Conservation (phyloP, 2,797 vertebrate genomes). For the Gymnodraco acuticeps region DNA sequence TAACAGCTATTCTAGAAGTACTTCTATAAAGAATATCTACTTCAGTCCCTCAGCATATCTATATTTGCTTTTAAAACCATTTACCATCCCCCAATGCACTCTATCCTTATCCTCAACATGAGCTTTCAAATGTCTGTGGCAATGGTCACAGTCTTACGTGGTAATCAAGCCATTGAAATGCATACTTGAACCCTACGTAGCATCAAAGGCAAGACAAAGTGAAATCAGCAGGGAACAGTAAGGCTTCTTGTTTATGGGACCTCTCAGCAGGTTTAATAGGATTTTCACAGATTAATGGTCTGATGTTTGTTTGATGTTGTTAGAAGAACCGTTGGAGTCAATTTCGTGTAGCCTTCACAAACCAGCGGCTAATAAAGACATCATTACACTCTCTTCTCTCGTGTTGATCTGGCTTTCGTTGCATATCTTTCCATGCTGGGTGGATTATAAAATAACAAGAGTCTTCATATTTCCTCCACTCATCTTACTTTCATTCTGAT, state of each 20-base stretch:
- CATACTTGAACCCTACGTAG: slow-evolving; percentile 5
- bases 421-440: slow-evolving; percentile 30
- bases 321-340: slow-evolving; percentile 60
- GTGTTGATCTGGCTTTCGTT: slow-evolving; percentile 26
- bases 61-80: background rate
- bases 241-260: slow-evolving; percentile 48
- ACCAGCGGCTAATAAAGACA: slow-evolving; percentile 59
- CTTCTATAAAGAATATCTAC: background rate
- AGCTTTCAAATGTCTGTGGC: background rate
- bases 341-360: slow-evolving; percentile 55
- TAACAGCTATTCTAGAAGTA: background rate
- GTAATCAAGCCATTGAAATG: slow-evolving; percentile 34
- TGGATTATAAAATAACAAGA: slow-evolving; percentile 27
- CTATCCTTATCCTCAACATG: background rate
- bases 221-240: slow-evolving; percentile 14
- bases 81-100: slow-evolving; percentile 1
- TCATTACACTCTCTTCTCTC: slow-evolving; percentile 54
- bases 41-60: background rate
- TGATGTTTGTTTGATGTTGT: slow-evolving; percentile 73
- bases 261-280: slow-evolving; percentile 64
- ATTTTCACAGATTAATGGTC: slow-evolving; percentile 73
- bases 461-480: slow-evolving; percentile 7
- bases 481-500: slow-evolving; percentile 20
- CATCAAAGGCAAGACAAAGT: slow-evolving; percentile 35
- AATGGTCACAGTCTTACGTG: background rate